Conservation (phyloP, 2,888 invertebrate species). For the Microctonus brassicae region DNA sequence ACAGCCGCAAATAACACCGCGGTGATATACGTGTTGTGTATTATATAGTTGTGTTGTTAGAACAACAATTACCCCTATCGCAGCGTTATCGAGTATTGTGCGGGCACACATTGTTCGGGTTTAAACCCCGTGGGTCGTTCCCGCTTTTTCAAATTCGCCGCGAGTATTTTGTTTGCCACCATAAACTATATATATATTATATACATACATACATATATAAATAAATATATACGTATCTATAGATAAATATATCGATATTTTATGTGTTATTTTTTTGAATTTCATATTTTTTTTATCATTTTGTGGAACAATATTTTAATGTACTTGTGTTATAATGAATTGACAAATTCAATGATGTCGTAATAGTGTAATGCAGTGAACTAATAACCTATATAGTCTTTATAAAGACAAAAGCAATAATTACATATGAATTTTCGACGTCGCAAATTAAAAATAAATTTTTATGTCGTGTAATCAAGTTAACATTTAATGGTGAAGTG, state of each 20-base stretch:
- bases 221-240: not conserved
- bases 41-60: conserved; percentile 51
- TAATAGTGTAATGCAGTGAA: no score
- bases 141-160: conserved; percentile 20
- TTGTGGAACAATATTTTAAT: no score
- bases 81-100: conserved; percentile 50
- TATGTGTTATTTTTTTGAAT: not conserved
- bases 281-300: not conserved
- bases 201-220: not conserved
- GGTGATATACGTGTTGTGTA: conserved; percentile 42
- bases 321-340: no score
- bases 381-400: no score
- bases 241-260: not conserved
- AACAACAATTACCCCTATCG: conserved; percentile 56
- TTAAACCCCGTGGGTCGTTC: conserved; percentile 32
- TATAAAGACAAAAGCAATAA: no score
- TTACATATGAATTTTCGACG: not conserved
- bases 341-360: no score
- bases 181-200: not conserved
- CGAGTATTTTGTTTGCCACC: conserved; percentile 13
- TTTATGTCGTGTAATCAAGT: no score
- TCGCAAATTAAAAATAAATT: no score
- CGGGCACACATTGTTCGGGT: conserved; percentile 47
- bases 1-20: conserved; percentile 51
- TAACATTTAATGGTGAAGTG: no score